Conservation (phyloP, 2,113 vertebrate species). For the Eulacestoma nigropectus region DNA sequence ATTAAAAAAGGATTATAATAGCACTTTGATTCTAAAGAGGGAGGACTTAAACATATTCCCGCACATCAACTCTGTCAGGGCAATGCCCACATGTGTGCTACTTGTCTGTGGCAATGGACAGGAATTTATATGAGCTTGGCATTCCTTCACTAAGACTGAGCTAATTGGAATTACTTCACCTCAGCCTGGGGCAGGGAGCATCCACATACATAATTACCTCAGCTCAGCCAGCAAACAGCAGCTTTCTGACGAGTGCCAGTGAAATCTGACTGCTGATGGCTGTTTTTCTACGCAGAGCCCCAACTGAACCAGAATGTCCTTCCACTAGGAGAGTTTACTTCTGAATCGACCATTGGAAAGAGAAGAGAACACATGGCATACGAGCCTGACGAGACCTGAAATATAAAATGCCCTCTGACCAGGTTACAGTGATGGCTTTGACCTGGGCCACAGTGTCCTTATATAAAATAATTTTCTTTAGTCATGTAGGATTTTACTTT, state of each 20-base stretch:
- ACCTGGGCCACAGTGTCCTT: background rate
- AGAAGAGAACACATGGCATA: background rate
- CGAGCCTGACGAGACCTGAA: background rate
- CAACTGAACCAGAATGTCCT: background rate
- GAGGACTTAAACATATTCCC: background rate
- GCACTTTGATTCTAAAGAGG: background rate
- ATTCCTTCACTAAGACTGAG: background rate
- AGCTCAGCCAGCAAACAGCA: background rate
- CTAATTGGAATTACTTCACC: background rate
- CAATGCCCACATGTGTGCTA: accelerated
- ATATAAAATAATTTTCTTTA: background rate
- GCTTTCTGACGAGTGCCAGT: background rate
- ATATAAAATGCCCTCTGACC: background rate
- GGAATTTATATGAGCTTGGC: background rate
- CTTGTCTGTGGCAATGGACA: background rate
- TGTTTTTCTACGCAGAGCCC: background rate
- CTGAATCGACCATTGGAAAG: background rate
- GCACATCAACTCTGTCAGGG: accelerated
- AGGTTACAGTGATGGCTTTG: background rate
- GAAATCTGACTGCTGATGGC: background rate
- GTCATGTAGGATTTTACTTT: background rate
- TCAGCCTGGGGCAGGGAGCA: background rate
- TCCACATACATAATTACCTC: accelerated
- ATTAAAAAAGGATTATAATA: background rate
- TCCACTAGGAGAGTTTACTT: background rate